phyloP scores from a whole-genome alignment of 1,140 invertebrate species.

The Platyura marginata region DNA sequence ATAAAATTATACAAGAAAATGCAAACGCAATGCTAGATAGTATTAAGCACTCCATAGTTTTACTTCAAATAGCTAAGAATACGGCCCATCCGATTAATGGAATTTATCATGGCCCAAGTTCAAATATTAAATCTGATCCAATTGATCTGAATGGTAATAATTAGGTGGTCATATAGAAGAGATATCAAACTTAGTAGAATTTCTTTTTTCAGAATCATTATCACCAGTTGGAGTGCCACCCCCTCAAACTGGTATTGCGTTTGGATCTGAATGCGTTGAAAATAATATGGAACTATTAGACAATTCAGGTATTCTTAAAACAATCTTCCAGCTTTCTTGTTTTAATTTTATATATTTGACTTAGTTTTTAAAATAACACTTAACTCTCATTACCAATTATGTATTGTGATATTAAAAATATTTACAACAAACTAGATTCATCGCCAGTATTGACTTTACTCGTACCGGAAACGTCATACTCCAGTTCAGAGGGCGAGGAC shows the following conservation, averaged over 20 bases:
- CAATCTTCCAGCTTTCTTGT: background rate
- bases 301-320: constrained; percentile 1
- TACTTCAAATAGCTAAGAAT: constrained; percentile 94
- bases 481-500: constrained; percentile 91
- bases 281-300: constrained; percentile 9
- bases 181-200: background rate
- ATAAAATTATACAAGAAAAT: constrained; percentile 36
- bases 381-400: too few relatives aligned
- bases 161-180: background rate
- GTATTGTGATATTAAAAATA: too few relatives aligned
- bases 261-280: constrained; percentile 40
- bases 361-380: too few relatives aligned
- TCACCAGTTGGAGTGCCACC: constrained; percentile 12
- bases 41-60: constrained; percentile 93
- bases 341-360: background rate
- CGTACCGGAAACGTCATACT: constrained; percentile 84
- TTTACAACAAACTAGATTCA: too few relatives aligned
- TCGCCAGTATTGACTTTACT: constrained; percentile 16
- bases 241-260: constrained; percentile 36
- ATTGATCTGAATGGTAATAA: constrained; percentile 2
- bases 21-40: constrained; percentile 69
- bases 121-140: background rate
- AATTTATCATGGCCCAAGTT: constrained; percentile 43
- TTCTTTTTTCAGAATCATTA: background rate
- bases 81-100: constrained; percentile 76